phyloP scores from a whole-genome alignment of 2,113 vertebrate species.

The Dromiciops gliroides region DNA sequence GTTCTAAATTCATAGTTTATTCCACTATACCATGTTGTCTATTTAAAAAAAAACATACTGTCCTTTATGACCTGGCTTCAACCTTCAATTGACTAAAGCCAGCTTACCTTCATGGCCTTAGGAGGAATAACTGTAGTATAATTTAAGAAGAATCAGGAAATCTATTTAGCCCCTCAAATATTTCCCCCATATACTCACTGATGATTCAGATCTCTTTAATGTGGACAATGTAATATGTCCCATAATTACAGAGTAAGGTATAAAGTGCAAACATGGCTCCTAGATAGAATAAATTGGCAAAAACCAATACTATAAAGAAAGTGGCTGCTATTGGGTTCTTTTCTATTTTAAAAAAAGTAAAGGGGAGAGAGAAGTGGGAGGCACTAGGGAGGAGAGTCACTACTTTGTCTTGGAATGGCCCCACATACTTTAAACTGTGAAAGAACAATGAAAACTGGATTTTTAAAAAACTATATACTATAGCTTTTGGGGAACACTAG shows the following conservation, averaged over 20 bases:
- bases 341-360: neutral
- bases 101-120: neutral
- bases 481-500: neutral
- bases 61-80: neutral
- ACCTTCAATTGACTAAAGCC: neutral
- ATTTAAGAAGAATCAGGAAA: neutral
- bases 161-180: neutral
- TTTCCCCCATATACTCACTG: neutral
- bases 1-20: neutral
- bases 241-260: neutral
- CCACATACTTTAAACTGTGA: neutral
- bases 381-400: neutral
- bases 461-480: neutral
- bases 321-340: neutral
- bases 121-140: neutral
- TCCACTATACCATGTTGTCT: neutral
- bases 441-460: neutral
- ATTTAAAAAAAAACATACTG: neutral
- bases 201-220: neutral
- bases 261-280: neutral
- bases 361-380: neutral
- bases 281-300: neutral
- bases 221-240: neutral
- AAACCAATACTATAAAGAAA: neutral
- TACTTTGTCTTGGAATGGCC: neutral